Percentiles rank a stretch among this genome's conserved stretches.
Evolutionary conservation across 2,113 vertebrate species (phyloP).

Genomic region (Hippocampus barbouri): DNA sequence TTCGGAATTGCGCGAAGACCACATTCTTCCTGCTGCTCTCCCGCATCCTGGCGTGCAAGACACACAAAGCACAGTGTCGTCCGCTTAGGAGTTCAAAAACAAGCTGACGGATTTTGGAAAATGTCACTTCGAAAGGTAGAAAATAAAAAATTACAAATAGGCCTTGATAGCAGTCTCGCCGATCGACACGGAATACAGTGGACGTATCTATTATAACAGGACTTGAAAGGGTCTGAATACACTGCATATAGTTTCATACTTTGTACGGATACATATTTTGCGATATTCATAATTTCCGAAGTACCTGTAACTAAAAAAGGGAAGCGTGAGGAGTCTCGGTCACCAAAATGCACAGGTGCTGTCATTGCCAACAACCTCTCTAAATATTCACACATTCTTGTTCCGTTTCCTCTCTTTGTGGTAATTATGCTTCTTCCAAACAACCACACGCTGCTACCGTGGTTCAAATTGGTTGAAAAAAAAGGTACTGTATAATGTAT

Average conservation of each 20-base stretch:
- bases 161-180: neutral
- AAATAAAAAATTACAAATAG: too few species aligned
- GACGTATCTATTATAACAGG: too few species aligned
- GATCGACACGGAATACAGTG: neutral
- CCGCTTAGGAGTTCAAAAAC: neutral
- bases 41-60: slow-evolving; percentile 80
- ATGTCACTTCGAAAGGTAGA: neutral
- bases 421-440: neutral
- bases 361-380: neutral
- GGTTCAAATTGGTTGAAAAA: neutral
- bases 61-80: neutral
- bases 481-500: neutral
- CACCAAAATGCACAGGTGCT: too few species aligned
- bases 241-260: too few species aligned
- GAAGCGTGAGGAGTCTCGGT: neutral
- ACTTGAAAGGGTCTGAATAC: neutral
- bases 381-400: neutral
- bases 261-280: neutral
- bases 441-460: too few species aligned
- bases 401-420: neutral
- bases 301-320: too few species aligned
- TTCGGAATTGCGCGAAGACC: slow-evolving; percentile 92
- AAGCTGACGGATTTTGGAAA: neutral
- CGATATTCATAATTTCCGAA: too few species aligned
- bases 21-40: slow-evolving; percentile 92